Evolutionary conservation across 2,888 invertebrate genomes (phyloP).

Genomic region (Tridacna crocea): DNA sequence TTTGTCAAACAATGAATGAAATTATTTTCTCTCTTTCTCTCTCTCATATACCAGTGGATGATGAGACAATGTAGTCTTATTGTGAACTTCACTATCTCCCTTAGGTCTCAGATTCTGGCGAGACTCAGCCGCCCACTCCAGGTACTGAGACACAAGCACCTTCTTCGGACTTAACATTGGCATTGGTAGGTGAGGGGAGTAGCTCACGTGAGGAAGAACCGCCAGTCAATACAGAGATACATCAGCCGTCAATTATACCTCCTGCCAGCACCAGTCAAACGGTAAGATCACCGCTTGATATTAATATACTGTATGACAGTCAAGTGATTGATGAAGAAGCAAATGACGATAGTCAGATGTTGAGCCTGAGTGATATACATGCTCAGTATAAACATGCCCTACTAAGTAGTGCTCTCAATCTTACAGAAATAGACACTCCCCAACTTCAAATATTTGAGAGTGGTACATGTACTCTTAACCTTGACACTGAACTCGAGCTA

Average conservation of each 20-base stretch:
- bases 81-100: neutral
- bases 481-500: neutral
- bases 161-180: constrained; percentile 4
- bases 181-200: too few relatives aligned
- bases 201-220: too few relatives aligned
- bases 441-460: too few relatives aligned
- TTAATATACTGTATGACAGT: neutral
- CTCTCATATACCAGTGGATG: too few relatives aligned
- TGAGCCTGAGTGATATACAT: neutral
- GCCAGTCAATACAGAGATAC: too few relatives aligned
- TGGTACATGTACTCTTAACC: neutral
- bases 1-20: too few relatives aligned
- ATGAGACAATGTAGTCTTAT: too few relatives aligned
- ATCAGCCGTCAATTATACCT: too few relatives aligned
- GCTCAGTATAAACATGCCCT: neutral
- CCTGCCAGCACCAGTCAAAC: too few relatives aligned
- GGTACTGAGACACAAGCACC: constrained; percentile 19
- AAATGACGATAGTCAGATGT: neutral
- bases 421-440: neutral
- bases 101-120: constrained; percentile 30
- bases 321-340: neutral
- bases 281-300: constrained; percentile 18
- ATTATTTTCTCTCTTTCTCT: too few relatives aligned
- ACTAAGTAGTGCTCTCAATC: neutral
- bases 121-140: constrained; percentile 30